Evolutionary conservation across 1,140 invertebrate genomes (phyloP), one percentile per base, ranked within the genome.

Genomic region (Camponotus floridanus): DNA sequence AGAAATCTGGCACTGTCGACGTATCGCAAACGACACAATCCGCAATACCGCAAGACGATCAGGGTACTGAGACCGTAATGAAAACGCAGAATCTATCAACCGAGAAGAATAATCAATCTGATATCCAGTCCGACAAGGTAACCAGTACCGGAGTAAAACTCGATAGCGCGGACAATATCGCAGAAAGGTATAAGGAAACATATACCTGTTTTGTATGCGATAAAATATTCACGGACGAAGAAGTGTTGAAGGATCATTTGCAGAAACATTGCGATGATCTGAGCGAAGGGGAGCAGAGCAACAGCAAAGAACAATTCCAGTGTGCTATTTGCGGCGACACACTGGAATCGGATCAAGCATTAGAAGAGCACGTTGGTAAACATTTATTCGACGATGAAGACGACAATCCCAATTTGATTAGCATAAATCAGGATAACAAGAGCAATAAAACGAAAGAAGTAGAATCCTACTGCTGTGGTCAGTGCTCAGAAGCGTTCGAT

Each of bases 171-270:
- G 65, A 70, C 13, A 57, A 36, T 39, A 71, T 9, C 26, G 0
- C 13, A 3, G 74, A 70, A 5, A 90, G 55, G 36, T 64, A 26
- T n/a, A 90, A 86, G 45, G 71, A 91, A 67, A 88, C 76, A 0
- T 93, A 92, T 31, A 92, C 89, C 7, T 95, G 95, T 87, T 95
- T 95, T 59, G 90, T 95, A 9, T 95, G 95, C 39, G 94, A 95
- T 33, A 95, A 95, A 68, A 92, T 91, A 8, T 95, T 95, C 51
- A 92, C 89, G 0, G 92, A 94, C 26, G 92, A 94, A 51, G 92
- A 94, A 31, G 65, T 94, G 42, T 79, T 95, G 51, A 95, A 95
- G 71, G 93, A 95, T 71, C 95, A 95, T 88, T 87, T 95, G 9
- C 94, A 95, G 15, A 92, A 94, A 15, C 94, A 95, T 80, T 95